Base-by-base conservation (phyloP, 2,797 vertebrate species). In the Phrynocephalus forsythii region DNA sequence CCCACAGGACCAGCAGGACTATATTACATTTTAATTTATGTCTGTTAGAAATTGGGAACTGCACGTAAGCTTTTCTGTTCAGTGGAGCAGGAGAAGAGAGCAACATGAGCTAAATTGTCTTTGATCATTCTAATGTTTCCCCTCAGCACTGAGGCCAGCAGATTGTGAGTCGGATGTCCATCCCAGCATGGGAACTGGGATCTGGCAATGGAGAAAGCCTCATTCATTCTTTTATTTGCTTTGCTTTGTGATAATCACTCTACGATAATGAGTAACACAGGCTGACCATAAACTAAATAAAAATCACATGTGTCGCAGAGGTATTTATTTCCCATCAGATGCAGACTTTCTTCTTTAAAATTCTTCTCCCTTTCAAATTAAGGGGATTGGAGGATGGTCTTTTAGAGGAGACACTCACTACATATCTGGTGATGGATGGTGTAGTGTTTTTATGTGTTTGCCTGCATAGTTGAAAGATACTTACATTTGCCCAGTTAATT, bases 221-320 rank as follows among this genome's bases (percentile, higher is more conserved):
- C 15, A 60, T 73, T 63, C 76, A 69, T 83, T 87, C n/a, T 88
- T 69, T 89, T 90, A 63, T 48, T 60, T 91, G 63, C 88, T 0
- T 86, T 87, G 81, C 24, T 5, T 22, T 3, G 52, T 52, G 5
- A 7, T 7, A 28, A 20, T 30, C 28, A 50, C n/a, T 76, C 48
- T 84, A 73, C 88, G 68, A 28, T 28, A 76, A 83, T 68, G 30
- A 11, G 44, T 56, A 91, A 86, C 48, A 90, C 81, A 0, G 89
- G 16, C 50, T 90, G 52, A 76, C 72, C 0, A 0, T 63, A 76
- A 38, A 56, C 4, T n/a, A 50, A 84, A 87, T 48, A 66, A 28
- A 56, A 71, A 33, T 76, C 71, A n/a, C 75, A 50, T 52, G 22
- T 28, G 76, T 63, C n/a, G 13, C 3, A n/a, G 18, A 38, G 48